Percentiles rank a stretch among this genome's conserved stretches.
phyloP scores from a whole-genome alignment of 2,888 invertebrate species.

The Dusona sp. region DNA sequence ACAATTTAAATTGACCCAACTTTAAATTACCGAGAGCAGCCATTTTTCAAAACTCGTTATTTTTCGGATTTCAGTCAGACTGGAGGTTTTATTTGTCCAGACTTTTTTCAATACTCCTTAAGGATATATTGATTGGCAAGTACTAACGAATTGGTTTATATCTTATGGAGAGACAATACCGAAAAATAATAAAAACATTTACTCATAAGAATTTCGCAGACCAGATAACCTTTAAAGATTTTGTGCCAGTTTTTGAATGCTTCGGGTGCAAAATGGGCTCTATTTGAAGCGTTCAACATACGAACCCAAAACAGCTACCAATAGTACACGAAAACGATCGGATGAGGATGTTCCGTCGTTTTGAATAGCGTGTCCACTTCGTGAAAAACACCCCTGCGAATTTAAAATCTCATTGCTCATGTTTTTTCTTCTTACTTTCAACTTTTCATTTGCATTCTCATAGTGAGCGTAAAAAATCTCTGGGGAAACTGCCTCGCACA shows the following conservation, averaged over 20 bases:
- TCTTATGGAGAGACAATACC: neutral
- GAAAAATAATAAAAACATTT: neutral
- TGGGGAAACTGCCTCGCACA: neutral
- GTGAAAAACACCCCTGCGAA: constrained; percentile 1
- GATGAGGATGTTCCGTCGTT: neutral
- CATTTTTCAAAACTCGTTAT: neutral
- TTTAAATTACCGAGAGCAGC: neutral
- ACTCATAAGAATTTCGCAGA: neutral
- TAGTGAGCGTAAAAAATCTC: neutral
- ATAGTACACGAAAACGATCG: neutral
- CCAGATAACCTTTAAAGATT: neutral
- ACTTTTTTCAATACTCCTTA: neutral
- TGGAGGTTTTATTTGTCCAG: neutral
- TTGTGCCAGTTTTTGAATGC: neutral
- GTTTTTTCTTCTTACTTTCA: neutral
- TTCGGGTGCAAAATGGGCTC: neutral
- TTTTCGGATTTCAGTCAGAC: neutral
- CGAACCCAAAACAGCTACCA: neutral
- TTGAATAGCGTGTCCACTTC: constrained; percentile 11
- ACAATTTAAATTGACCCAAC: constrained; percentile 3
- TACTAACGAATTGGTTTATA: neutral
- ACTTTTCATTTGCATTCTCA: neutral
- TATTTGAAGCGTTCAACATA: neutral
- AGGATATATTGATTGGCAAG: neutral
- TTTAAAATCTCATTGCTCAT: neutral